These are phyloP conservation scores for Gallinago undulata DNA, from an alignment of 2,113 vertebrate genomes.

Conservation along the genomic window DNA sequence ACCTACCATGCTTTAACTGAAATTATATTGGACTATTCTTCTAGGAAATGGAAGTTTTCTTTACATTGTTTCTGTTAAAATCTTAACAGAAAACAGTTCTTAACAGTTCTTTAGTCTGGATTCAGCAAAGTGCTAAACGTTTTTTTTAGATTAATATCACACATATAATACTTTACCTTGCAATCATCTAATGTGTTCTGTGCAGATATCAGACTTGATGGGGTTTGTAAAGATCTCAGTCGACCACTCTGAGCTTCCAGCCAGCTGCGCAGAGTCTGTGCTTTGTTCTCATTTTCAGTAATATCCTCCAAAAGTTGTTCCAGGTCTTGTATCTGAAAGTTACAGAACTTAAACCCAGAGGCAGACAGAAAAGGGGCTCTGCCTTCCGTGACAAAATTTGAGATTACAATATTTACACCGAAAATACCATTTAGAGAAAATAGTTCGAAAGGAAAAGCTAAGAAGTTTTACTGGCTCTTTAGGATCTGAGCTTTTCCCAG, in stretches of 20 bases:
- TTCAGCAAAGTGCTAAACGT: not conserved
- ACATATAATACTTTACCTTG: conserved; percentile 72
- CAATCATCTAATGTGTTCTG: conserved; percentile 74
- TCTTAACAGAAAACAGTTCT: not conserved
- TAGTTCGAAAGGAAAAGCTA: not conserved
- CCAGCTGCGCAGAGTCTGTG: conserved; percentile 79
- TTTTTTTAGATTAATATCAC: not conserved
- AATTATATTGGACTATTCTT: not conserved
- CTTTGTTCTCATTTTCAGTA: conserved; percentile 75
- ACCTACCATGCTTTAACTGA: not conserved
- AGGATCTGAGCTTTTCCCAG: not conserved
- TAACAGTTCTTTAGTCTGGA: not conserved
- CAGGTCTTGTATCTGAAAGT: conserved; percentile 78
- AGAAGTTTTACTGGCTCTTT: not conserved
- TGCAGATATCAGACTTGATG: conserved; percentile 72
- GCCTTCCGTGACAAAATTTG: not conserved
- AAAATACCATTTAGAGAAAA: not conserved
- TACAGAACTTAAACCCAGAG: not conserved
- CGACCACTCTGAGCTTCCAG: conserved; percentile 76
- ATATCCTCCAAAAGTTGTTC: conserved; percentile 78
- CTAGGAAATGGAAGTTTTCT: not conserved
- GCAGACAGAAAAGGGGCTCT: not conserved
- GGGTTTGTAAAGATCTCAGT: conserved; percentile 71
- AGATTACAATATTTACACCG: not conserved
- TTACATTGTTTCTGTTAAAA: not conserved